Evolutionary conservation across 2,797 vertebrate genomes (phyloP).

Genomic region (Thaleichthys pacificus): DNA sequence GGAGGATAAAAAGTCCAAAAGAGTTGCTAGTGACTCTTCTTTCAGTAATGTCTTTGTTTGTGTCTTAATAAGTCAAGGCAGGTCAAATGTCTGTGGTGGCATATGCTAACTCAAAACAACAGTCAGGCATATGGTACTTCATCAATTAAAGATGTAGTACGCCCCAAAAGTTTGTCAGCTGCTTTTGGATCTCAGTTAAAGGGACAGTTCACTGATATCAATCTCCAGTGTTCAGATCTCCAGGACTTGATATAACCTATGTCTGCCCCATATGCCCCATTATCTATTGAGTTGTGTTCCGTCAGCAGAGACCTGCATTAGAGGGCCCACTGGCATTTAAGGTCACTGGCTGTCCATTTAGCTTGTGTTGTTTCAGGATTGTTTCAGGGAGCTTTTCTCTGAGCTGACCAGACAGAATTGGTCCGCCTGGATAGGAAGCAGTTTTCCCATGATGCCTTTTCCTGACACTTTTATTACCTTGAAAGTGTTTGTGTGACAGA

Average conservation of each 20-base stretch:
- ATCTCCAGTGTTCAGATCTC: no score
- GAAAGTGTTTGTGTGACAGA: background rate
- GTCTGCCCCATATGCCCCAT: no score
- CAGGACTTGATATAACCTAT: no score
- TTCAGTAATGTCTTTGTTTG: background rate
- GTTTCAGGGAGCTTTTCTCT: background rate
- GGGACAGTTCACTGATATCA: no score
- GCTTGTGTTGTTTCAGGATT: background rate
- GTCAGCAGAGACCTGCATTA: background rate
- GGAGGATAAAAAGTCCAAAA: background rate
- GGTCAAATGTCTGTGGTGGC: slow-evolving; percentile 19
- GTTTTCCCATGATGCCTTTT: slow-evolving; percentile 9
- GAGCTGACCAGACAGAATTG: background rate
- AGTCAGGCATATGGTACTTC: slow-evolving; percentile 6
- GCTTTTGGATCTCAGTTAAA: no score
- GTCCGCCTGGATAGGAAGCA: background rate
- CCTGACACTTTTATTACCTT: slow-evolving; percentile 6
- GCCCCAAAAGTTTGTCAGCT: no score
- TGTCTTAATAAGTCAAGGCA: slow-evolving; percentile 27
- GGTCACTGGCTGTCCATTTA: slow-evolving; percentile 1
- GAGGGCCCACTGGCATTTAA: no score
- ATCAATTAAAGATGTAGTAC: no score
- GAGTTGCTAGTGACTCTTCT: background rate
- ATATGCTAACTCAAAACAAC: slow-evolving; percentile 17
- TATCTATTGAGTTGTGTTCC: background rate